Conservation (phyloP, 2,797 vertebrate species). For the Kryptolebias ocellatus region DNA sequence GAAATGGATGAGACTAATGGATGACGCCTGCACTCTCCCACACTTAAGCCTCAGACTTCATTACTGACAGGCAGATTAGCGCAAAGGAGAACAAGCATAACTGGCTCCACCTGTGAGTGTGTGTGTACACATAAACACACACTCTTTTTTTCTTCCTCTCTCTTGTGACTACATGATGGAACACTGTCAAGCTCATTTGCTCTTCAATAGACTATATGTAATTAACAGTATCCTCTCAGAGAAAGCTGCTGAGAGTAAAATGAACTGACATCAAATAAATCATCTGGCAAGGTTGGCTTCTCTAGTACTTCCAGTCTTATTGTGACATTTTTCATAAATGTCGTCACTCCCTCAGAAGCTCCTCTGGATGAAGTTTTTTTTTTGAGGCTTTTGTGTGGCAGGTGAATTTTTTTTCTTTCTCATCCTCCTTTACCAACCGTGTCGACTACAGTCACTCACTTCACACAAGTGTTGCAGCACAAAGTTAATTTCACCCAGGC, state of each 20-base stretch:
- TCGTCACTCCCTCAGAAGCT: conserved; percentile 44
- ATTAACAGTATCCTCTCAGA: conserved; percentile 75
- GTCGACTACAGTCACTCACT: conserved; percentile 50
- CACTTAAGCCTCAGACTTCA: conserved; percentile 80
- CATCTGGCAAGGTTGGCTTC: conserved; percentile 59
- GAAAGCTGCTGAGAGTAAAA: conserved; percentile 64
- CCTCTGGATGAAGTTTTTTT: conserved; percentile 28
- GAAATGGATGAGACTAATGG: conserved; percentile 80
- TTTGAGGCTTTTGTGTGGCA: conserved; percentile 12
- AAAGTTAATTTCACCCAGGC: conserved; percentile 60
- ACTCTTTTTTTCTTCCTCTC: conserved; percentile 28
- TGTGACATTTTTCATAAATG: conserved; percentile 56
- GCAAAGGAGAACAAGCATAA: conserved; percentile 72
- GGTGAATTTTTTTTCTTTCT: conserved; percentile 31
- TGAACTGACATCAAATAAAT: conserved; percentile 72
- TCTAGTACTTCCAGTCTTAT: conserved; percentile 52
- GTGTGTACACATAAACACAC: conserved; percentile 47
- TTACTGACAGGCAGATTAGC: conserved; percentile 81
- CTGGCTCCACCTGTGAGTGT: conserved; percentile 69
- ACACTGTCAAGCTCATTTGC: conserved; percentile 79
- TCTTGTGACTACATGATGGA: conserved; percentile 76
- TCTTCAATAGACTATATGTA: conserved; percentile 77
- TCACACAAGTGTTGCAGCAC: conserved; percentile 48
- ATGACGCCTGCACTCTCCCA: conserved; percentile 73
- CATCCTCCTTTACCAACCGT: conserved; percentile 52